Base-by-base conservation (phyloP, 2,888 invertebrate genomes). In the Pheosia gnoma region DNA sequence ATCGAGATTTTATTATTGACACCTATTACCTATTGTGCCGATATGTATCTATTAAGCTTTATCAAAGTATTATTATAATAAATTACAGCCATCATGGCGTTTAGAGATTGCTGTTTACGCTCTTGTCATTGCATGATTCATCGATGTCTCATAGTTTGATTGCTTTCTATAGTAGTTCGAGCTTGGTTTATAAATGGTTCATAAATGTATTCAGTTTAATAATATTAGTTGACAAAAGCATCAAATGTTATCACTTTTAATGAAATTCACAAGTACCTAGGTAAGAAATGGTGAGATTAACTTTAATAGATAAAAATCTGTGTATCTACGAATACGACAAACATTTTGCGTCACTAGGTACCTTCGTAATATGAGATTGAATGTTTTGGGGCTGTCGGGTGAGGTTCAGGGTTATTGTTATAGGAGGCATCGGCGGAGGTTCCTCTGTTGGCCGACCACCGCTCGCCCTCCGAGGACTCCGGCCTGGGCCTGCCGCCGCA, bases 401-500 rank as follows among this genome's bases (percentile, higher is more conserved):
- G 87, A 90, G 90, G 90, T 85, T 89, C 84, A 93, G 94, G 94
- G 94, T 93, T 89, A 91, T 92, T 94, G 93, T 91, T 91, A 88
- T 94, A 93, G 89, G 93, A 94, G 90, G 94, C 88, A 87, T 90
- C 91, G 83, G 89, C 88, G 84, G 92, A 89, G 88, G 94, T 86
- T 88, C 91, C 93, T 87, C 95, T 94, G 93, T 94, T 84, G 90
- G 96, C 96, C 87, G 96, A 96, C 87, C 95, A 95, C 93, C 96
- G 96, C 88, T 97, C 97, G 85, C 98, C 98, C 79, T 98, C 98
- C 90, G 98, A 98, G 94, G 98, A 98, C 95, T 98, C 98, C 92
- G 98, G 98, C 87, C 96, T 98, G 90, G 98, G 98, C 90, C 96
- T 98, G 94, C 97, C 97, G 88, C 95, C 95, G 89, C 95, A 95